Evolutionary conservation across 2,888 invertebrate species (phyloP).

Genomic region (Lithophane socia): DNA sequence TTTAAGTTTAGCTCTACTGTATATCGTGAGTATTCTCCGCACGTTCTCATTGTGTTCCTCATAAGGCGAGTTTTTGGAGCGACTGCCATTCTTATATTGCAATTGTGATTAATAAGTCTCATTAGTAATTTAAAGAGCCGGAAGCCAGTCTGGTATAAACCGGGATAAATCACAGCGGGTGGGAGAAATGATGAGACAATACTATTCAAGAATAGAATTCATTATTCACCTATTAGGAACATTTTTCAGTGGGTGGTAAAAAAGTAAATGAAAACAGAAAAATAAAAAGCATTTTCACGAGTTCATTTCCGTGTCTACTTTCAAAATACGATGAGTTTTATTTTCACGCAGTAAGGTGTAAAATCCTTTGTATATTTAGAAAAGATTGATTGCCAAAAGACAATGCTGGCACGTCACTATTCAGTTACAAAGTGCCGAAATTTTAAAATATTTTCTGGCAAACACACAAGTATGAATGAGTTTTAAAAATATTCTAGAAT

Average conservation of each 20-base stretch:
- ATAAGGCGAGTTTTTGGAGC: slow-evolving; percentile 16
- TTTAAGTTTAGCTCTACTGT: too few species aligned
- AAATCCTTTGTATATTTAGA: slow-evolving; percentile 18
- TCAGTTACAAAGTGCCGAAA: slow-evolving; percentile 33
- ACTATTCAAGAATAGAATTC: slow-evolving; percentile 25
- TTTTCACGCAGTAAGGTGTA: slow-evolving; percentile 2
- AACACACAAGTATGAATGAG: slow-evolving; percentile 43
- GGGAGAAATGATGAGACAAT: neutral
- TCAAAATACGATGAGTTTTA: slow-evolving; percentile 10
- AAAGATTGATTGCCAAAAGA: slow-evolving; percentile 57
- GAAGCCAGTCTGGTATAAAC: neutral
- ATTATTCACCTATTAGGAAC: neutral
- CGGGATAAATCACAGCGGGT: slow-evolving; percentile 15
- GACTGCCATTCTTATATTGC: slow-evolving; percentile 11
- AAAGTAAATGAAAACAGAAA: neutral
- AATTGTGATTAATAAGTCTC: slow-evolving; percentile 24
- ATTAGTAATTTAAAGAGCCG: slow-evolving; percentile 35
- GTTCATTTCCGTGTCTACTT: slow-evolving; percentile 45
- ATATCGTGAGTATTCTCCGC: neutral
- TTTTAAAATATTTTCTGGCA: slow-evolving; percentile 66
- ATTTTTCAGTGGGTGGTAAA: neutral
- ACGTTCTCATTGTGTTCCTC: slow-evolving; percentile 23
- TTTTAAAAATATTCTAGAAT: slow-evolving; percentile 52
- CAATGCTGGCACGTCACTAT: slow-evolving; percentile 45
- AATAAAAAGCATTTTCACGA: slow-evolving; percentile 30